Conservation (phyloP, 2,888 invertebrate species). For the Elgonia sp. region DNA sequence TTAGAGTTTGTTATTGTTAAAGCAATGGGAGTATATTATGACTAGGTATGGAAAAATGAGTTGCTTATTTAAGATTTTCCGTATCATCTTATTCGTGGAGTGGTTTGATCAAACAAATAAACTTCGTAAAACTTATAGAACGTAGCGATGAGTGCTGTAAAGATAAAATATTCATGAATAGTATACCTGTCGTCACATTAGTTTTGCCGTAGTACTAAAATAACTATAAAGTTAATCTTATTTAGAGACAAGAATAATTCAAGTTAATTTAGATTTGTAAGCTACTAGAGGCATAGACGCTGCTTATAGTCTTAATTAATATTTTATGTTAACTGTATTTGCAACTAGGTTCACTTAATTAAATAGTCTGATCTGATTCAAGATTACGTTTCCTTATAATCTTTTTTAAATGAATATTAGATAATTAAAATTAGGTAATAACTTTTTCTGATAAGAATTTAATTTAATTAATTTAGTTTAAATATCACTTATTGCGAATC, state of each 20-base stretch:
- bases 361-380: not conserved
- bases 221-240: constrained; percentile 17
- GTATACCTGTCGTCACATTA: not conserved
- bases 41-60: not conserved
- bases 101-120: not conserved
- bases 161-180: constrained; percentile 15
- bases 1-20: not conserved
- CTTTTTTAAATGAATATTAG: no score
- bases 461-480: not conserved
- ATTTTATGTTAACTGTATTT: not conserved
- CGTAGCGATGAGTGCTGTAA: not conserved
- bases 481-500: no score
- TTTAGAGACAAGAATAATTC: constrained; percentile 30
- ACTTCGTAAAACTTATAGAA: not conserved
- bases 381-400: no score
- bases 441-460: not conserved
- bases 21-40: not conserved
- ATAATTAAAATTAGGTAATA: not conserved
- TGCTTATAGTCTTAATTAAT: not conserved
- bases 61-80: not conserved
- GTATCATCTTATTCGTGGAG: not conserved
- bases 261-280: constrained; percentile 25
- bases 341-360: not conserved
- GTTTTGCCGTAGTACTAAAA: not conserved
- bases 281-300: not conserved